Base-by-base conservation (phyloP, 1,140 invertebrate species). In the Hylaeus volcanicus region DNA sequence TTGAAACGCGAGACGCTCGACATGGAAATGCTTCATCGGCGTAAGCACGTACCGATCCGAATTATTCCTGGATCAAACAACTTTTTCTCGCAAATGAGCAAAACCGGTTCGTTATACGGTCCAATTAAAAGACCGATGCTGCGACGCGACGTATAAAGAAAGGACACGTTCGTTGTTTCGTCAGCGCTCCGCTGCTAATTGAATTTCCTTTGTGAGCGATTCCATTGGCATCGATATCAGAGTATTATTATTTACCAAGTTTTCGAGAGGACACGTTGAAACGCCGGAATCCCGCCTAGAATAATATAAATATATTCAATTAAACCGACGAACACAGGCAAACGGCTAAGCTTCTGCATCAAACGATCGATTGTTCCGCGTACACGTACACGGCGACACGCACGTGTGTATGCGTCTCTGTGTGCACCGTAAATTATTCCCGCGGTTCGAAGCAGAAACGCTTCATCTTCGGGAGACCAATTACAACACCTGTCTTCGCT, bases 251-350 rank as follows among this genome's bases (percentile, higher is more conserved):
- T 69, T 55, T 48, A 41, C 41, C 37, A 70, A 61, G 14, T 51
- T 58, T 82, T 75, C 61, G 73, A 65, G 58, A 43, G 26, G 14
- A 39, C 41, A 48, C 55, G 43, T 37, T 26, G 53, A 60, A 61
- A 41, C 58, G 68, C 39, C 45, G 45, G n/a, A 55, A 61, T 11
- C 51, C 39, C 48, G 61, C 51, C 70, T 81, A 73, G 69, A 41
- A 65, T 74, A 79, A 86, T 81, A 78, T 78, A 75, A 83, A 86
- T 83, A 60, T 37, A 69, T 77, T 83, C 73, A 45, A 86, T 86
- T 83, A 75, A 37, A 45, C n/a, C 26, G 68, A 48, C 8, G 51
- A 9, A 11, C 3, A 43, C 26, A 48, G 37, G 14, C 66, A 43
- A 68, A 74, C 58, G 43, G 12, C 37, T 51, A n/a, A 70, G 48